A percentile compares a stretch with the other conserved stretches of the same genome.
These are phyloP conservation scores for Chrysemys picta DNA, from an alignment of 2,113 vertebrate genomes.

Conservation along the genomic window DNA sequence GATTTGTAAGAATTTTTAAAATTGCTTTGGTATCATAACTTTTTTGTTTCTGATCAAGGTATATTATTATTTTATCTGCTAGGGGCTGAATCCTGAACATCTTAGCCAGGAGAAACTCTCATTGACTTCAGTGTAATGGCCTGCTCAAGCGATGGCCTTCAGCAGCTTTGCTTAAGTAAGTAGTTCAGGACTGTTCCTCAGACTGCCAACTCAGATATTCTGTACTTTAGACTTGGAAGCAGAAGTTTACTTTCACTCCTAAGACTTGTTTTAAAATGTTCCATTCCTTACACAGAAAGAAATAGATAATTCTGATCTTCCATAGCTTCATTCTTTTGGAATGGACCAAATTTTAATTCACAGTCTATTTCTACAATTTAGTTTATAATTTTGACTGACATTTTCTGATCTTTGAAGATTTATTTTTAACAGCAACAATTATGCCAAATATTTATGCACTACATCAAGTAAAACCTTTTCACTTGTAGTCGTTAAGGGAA, in stretches of 20 bases:
- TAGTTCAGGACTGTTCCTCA: neutral
- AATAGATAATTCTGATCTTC: neutral
- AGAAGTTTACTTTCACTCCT: neutral
- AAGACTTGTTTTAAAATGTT: neutral
- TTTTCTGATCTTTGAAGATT: slow-evolving; percentile 10
- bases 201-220: neutral
- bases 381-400: neutral
- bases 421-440: neutral
- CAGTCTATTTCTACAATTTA: neutral
- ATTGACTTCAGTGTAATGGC: neutral
- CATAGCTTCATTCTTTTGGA: rapidly evolving
- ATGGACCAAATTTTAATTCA: neutral
- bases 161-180: neutral
- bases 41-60: neutral
- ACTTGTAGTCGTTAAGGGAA: neutral
- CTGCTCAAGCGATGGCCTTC: neutral
- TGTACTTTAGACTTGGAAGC: neutral
- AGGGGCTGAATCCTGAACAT: neutral
- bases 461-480: slow-evolving; percentile 25
- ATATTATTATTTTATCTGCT: neutral
- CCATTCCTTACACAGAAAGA: neutral
- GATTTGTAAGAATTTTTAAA: neutral
- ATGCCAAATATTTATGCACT: neutral
- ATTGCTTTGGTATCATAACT: neutral
- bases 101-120: neutral